Conservation (phyloP, 2,888 invertebrate species). For the Sminthurinus aureus region DNA sequence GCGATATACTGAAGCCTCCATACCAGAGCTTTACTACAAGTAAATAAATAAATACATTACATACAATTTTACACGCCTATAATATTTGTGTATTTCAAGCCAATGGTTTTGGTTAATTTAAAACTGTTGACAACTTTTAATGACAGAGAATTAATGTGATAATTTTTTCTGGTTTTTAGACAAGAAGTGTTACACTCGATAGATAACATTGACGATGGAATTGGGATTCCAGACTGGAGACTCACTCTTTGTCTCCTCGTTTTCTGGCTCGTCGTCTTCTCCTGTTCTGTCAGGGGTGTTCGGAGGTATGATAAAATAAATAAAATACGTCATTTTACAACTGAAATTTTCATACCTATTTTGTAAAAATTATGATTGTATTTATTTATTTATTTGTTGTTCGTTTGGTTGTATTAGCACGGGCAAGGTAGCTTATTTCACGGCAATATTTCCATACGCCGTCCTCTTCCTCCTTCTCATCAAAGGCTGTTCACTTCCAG, state of each 20-base stretch:
- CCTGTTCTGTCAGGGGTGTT: neutral
- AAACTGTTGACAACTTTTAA: too few species aligned
- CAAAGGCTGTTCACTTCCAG: constrained; percentile 68
- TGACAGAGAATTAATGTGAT: too few species aligned
- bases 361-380: too few species aligned
- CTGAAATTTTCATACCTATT: neutral
- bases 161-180: constrained; percentile 39
- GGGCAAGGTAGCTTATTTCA: constrained; percentile 78
- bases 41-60: constrained; percentile 61
- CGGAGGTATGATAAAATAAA: neutral
- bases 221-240: constrained; percentile 62
- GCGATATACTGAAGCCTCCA: constrained; percentile 59
- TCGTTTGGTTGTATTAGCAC: neutral
- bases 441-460: constrained; percentile 84
- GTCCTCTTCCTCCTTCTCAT: constrained; percentile 78
- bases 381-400: neutral
- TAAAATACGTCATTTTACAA: neutral
- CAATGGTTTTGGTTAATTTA: neutral
- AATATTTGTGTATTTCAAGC: too few species aligned
- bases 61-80: too few species aligned
- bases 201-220: constrained; percentile 64
- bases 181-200: constrained; percentile 39
- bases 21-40: constrained; percentile 68
- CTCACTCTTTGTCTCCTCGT: constrained; percentile 67
- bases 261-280: constrained; percentile 70